These are phyloP conservation scores for Callinectes sapidus DNA, from an alignment of 2,888 invertebrate genomes.

Conservation along the genomic window DNA sequence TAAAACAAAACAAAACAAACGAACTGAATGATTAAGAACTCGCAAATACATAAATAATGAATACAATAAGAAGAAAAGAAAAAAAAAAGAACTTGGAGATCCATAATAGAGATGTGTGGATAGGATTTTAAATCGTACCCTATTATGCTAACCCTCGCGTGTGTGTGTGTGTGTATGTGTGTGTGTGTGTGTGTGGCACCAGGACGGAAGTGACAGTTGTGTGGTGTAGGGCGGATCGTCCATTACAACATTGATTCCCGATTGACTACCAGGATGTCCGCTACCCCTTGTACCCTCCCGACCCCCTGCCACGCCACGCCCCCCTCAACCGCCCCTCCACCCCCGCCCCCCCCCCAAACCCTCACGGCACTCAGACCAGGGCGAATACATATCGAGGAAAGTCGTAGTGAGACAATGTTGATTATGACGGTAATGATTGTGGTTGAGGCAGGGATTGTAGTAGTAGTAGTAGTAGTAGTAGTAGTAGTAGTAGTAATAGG, in stretches of 20 bases:
- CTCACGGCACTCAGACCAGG: not conserved
- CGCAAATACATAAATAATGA: not conserved
- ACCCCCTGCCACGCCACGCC: not conserved
- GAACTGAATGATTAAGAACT: not conserved
- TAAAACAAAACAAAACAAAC: not conserved
- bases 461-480: not conserved
- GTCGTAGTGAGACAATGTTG: not conserved
- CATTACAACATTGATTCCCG: conserved; percentile 36
- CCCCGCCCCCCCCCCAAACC: not conserved
- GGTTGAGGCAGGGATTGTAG: not conserved
- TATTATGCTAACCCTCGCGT: not conserved
- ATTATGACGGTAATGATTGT: not conserved
- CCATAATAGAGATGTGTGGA: not conserved
- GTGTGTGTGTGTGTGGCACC: not conserved
- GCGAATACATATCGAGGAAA: not conserved
- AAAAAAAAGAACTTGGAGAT: not conserved
- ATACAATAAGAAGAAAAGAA: not conserved
- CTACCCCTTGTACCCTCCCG: conserved; percentile 7
- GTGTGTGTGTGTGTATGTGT: not conserved
- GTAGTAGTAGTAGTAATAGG: not conserved
- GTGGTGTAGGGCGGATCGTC: conserved; percentile 18
- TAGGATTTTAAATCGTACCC: not conserved
- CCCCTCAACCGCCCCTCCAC: not conserved
- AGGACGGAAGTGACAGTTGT: not conserved
- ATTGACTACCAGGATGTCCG: conserved; percentile 46